Evolutionary conservation across 2,113 vertebrate genomes (phyloP).

Genomic region (Agelaius tricolor): DNA sequence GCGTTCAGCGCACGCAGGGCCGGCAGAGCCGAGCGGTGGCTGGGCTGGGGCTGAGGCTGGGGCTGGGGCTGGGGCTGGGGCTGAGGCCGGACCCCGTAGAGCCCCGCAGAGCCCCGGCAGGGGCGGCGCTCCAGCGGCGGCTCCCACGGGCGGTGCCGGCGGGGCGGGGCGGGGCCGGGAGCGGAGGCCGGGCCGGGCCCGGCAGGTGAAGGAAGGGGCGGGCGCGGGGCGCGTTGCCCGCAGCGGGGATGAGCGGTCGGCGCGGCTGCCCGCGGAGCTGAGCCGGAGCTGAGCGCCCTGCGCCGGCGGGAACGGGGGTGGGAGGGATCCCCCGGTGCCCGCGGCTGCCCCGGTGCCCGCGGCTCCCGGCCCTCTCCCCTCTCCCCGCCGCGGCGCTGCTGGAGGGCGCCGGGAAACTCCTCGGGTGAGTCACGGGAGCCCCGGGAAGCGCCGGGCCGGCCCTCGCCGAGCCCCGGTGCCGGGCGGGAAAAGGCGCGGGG

Average conservation of each 20-base stretch:
- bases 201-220: not conserved
- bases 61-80: not conserved
- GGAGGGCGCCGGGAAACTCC: not conserved
- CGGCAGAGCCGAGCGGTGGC: rapidly evolving
- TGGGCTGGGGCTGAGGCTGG: not conserved
- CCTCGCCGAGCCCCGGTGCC: not conserved
- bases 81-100: no score
- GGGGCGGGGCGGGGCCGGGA: not conserved
- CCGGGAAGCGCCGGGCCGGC: not conserved
- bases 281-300: not conserved
- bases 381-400: not conserved
- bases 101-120: no score
- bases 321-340: no score
- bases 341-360: not conserved
- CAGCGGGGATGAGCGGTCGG: not conserved
- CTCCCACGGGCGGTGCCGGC: not conserved
- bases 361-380: no score
- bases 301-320: not conserved
- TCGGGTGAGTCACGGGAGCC: not conserved
- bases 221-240: not conserved
- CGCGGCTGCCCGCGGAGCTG: not conserved
- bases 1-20: not conserved
- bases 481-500: not conserved
- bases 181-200: not conserved
- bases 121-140: not conserved